A percentile compares a stretch with the other conserved stretches of the same genome.
Evolutionary conservation across 2,113 vertebrate genomes (phyloP).

Genomic region (Glareola pratincola): DNA sequence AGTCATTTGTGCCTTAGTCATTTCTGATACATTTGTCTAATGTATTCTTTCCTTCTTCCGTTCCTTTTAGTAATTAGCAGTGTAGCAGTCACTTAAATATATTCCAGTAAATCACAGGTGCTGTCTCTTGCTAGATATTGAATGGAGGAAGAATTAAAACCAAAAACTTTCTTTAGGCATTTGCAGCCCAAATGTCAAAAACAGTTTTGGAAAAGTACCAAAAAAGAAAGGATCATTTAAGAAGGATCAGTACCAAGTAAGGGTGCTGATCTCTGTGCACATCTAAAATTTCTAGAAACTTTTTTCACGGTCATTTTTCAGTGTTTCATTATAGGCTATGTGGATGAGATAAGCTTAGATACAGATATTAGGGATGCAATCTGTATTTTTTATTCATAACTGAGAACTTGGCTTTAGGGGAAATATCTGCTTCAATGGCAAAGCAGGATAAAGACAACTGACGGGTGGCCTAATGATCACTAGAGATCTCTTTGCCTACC

Average conservation of each 20-base stretch:
- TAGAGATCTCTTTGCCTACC: background rate
- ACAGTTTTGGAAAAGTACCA: background rate
- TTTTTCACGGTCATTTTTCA: background rate
- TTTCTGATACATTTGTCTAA: background rate
- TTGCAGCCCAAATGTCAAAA: background rate
- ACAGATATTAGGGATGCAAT: background rate
- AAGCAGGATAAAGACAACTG: background rate
- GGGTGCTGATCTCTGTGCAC: background rate
- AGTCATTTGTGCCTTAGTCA: background rate
- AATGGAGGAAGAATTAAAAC: background rate
- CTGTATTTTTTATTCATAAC: background rate
- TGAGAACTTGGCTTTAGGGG: background rate
- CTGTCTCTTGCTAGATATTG: background rate
- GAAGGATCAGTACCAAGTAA: background rate
- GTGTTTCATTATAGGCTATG: background rate
- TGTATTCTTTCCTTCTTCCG: background rate
- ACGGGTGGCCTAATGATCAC: background rate
- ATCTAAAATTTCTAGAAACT: background rate
- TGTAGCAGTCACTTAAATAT: background rate
- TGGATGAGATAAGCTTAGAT: background rate
- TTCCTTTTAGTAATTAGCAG: background rate
- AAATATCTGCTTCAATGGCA: background rate
- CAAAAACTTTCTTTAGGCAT: background rate
- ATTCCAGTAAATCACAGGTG: background rate
- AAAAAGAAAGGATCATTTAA: background rate